Evolutionary conservation across 2,888 invertebrate species (phyloP).

Genomic region (Lamellibrachia satsuma): DNA sequence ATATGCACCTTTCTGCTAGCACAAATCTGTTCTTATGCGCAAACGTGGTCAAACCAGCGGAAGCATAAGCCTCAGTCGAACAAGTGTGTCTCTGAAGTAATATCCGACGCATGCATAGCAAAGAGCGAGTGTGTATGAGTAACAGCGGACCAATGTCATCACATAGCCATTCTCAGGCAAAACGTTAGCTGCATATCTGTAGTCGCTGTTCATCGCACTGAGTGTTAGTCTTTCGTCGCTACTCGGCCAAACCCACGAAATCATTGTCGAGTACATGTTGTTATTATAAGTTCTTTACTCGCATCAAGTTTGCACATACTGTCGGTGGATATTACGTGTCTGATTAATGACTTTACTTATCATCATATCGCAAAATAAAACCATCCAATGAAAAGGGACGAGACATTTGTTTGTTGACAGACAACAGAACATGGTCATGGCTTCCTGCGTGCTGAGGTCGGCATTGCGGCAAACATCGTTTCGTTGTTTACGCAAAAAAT

Average conservation of each 20-base stretch:
- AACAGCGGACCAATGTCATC: not conserved
- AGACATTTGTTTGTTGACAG: not conserved
- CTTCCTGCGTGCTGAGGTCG: not conserved
- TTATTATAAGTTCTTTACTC: not conserved
- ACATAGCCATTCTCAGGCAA: not conserved
- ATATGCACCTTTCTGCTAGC: not conserved
- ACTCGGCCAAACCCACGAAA: not conserved
- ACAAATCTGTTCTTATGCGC: not conserved
- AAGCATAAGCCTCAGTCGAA: not conserved
- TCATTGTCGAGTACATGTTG: not conserved
- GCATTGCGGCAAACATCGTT: not conserved
- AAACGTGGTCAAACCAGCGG: not conserved
- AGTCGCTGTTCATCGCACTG: not conserved
- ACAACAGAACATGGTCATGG: not conserved
- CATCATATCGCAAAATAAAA: not conserved
- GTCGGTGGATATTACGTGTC: not conserved
- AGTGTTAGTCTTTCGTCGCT: not conserved
- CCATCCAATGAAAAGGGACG: not conserved
- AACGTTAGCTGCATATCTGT: not conserved
- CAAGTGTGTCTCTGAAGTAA: conserved; percentile 12
- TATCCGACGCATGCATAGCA: not conserved
- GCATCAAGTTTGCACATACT: not conserved
- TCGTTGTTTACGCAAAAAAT: not conserved
- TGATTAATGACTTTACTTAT: not conserved
- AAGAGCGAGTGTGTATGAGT: not conserved